phyloP scores from a whole-genome alignment of 2,888 invertebrate species.

The Heliconius charithonia region DNA sequence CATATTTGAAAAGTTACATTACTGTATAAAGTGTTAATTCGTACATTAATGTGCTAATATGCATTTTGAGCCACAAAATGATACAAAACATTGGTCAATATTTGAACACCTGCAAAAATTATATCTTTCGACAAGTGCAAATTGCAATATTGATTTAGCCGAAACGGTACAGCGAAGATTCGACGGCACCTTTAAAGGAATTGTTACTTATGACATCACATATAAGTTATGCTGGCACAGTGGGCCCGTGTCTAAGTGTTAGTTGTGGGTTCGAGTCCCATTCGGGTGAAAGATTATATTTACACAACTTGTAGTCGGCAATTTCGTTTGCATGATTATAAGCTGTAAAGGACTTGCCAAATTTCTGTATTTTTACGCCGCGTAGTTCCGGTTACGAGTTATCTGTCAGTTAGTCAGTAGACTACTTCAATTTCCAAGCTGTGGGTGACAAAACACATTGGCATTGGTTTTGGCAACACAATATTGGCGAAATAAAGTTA shows the following conservation, averaged over 20 bases:
- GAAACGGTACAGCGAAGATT: constrained; percentile 12
- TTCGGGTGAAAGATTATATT: not conserved
- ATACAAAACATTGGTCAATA: constrained; percentile 58
- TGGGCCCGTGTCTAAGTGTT: too few relatives aligned
- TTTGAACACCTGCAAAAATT: constrained; percentile 73
- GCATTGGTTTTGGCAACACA: not conserved
- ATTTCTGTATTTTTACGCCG: constrained; percentile 1
- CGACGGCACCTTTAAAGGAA: constrained; percentile 19
- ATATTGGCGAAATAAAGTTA: not conserved
- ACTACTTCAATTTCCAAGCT: too few relatives aligned
- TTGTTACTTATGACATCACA: constrained; percentile 1
- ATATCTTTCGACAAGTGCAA: constrained; percentile 61
- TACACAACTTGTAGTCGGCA: too few relatives aligned
- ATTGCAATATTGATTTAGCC: constrained; percentile 64
- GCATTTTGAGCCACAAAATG: constrained; percentile 70
- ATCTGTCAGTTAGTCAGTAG: not conserved
- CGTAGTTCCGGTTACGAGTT: not conserved
- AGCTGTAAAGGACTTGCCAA: not conserved
- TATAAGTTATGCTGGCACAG: not conserved
- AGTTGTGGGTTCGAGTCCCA: not conserved
- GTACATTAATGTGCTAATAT: constrained; percentile 66
- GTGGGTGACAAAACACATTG: not conserved
- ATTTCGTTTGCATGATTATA: not conserved
- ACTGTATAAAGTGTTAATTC: constrained; percentile 70
- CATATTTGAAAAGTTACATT: too few relatives aligned